Evolutionary conservation across 2,113 vertebrate genomes (phyloP), one percentile per base, ranked within the genome.

Genomic region (Formicarius rufipectus): DNA sequence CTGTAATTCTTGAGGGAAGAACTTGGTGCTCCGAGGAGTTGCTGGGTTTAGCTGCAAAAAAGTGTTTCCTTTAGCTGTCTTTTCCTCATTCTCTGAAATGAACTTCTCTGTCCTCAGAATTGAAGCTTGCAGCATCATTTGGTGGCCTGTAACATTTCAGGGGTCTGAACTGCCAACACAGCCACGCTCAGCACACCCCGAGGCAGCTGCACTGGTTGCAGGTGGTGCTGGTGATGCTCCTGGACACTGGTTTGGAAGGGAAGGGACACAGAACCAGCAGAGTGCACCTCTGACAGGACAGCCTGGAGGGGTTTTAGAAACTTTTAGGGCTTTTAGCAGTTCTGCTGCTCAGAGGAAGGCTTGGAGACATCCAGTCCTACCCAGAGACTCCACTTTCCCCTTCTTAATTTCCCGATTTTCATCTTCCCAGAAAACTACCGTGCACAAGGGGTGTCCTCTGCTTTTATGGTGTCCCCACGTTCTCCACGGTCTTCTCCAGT

Each of bases 141-240:
- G 21, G 66, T 47, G 79, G 60, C 56, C 77, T 49, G 12, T 21
- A 33, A 74, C 53, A 47, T 31, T 87, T 66, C 64, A 47, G 5
- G 3, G 2, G 60, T 42, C 4, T 44, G 23, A 59, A 18, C 5
- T 14, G 14, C 15, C 40, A 10, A 3, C 2, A 1, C 40, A n/a
- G 37, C 60, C 1, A 3, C 37, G 16, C 4, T 6, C 55, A 31
- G 56, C 50, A 28, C 37, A 22, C 23, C 0, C 21, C 10, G 28
- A 49, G 71, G 78, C 31, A 7, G 72, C 7, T 39, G 24, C 25
- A 7, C 62, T 18, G 60, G 49, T 42, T 47, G 40, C 9, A 6
- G 60, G 8, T 49, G 78, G 35, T 73, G 63, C 5, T 13, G 77
- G 9, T 19, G 78, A 28, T 19, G 35, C 40, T 78, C 55, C 2